phyloP scores from a whole-genome alignment of 2,888 invertebrate genomes.

The Oxycera nigricornis region DNA sequence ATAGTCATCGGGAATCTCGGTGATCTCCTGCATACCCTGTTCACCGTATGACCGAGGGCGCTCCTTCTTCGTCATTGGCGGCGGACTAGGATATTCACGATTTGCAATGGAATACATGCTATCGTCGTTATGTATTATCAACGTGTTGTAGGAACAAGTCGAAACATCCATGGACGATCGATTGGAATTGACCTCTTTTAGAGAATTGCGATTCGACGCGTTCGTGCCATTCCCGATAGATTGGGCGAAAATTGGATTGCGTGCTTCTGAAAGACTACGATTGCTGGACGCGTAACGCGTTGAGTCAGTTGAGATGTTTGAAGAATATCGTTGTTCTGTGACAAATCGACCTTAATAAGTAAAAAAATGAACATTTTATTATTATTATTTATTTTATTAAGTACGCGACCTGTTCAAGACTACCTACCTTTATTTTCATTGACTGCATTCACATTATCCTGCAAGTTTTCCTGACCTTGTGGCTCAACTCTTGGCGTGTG shows the following conservation, averaged over 20 bases:
- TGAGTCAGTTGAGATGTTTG: constrained; percentile 48
- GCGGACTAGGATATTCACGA: constrained; percentile 46
- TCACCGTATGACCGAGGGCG: constrained; percentile 49
- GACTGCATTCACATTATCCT: constrained; percentile 57
- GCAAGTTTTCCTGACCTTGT: constrained; percentile 86
- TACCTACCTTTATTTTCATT: constrained; percentile 47
- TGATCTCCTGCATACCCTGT: constrained; percentile 70
- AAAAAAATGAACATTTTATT: background rate
- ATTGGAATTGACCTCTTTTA: constrained; percentile 68
- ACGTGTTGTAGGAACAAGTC: constrained; percentile 81
- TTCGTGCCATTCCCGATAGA: constrained; percentile 40
- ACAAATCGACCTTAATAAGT: constrained; percentile 45
- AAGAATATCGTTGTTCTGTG: constrained; percentile 48
- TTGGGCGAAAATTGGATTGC: constrained; percentile 46
- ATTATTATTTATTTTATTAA: background rate
- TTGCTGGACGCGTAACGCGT: constrained; percentile 48
- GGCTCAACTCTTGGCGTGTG: constrained; percentile 79
- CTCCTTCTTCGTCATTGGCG: constrained; percentile 47
- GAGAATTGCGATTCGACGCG: constrained; percentile 69
- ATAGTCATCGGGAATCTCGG: constrained; percentile 85
- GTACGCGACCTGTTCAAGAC: background rate
- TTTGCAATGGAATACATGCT: constrained; percentile 46
- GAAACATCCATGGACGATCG: constrained; percentile 75
- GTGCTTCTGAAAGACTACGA: constrained; percentile 49
- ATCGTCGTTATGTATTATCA: constrained; percentile 78